Evolutionary conservation across 2,888 invertebrate genomes (phyloP).

Genomic region (Aethes cnicana): DNA sequence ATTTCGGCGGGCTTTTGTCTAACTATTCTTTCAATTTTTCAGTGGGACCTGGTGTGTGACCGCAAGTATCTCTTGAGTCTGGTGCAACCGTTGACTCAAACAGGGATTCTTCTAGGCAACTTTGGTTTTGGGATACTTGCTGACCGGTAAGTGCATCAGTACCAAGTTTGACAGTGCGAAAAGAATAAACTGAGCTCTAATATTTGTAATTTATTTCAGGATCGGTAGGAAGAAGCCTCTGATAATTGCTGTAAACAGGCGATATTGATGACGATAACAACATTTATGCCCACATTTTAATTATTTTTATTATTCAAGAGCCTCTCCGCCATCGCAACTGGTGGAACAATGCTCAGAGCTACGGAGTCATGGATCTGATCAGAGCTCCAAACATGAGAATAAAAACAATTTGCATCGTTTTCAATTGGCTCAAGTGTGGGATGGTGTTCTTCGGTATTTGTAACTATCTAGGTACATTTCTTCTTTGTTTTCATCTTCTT

Average conservation of each 20-base stretch:
- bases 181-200: too few relatives aligned
- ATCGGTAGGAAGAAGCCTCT: background rate
- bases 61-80: too few relatives aligned
- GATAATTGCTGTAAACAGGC: background rate
- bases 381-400: too few relatives aligned
- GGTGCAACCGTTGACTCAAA: too few relatives aligned
- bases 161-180: too few relatives aligned
- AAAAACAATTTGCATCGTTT: too few relatives aligned
- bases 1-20: background rate
- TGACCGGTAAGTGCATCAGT: too few relatives aligned
- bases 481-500: too few relatives aligned
- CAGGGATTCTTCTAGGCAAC: too few relatives aligned
- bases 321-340: background rate
- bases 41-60: too few relatives aligned
- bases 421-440: constrained; percentile 87
- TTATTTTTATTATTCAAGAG: background rate
- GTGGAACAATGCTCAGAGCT: background rate
- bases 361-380: constrained; percentile 74
- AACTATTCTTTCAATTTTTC: background rate
- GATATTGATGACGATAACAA: background rate
- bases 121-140: too few relatives aligned
- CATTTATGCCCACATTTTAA: background rate
- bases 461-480: background rate
- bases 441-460: constrained; percentile 86
- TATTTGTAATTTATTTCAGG: too few relatives aligned